Percentiles rank a stretch among this genome's conserved stretches.
Conservation (phyloP, 2,797 vertebrate species). For the Platalea minor region DNA sequence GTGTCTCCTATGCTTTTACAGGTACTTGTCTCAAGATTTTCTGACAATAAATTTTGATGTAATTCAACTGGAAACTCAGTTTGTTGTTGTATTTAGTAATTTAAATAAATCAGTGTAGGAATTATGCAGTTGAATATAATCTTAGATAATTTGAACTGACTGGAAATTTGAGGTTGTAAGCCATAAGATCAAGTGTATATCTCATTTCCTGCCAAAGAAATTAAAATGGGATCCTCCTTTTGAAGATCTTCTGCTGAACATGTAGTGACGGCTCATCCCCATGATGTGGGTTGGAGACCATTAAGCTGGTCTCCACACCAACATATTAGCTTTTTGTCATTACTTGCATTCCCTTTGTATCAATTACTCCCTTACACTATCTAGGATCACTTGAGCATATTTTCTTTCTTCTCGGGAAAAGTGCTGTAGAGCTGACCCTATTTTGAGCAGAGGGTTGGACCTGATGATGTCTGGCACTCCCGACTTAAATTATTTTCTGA, state of each 20-base stretch:
- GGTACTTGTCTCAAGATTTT: background rate
- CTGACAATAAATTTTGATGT: background rate
- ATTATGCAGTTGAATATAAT: background rate
- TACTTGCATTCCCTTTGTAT: background rate
- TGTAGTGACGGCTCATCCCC: background rate
- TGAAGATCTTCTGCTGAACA: background rate
- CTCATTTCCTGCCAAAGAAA: background rate
- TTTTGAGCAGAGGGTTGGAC: background rate
- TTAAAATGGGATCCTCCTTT: background rate
- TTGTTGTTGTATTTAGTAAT: background rate
- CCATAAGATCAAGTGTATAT: background rate
- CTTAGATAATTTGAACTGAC: background rate
- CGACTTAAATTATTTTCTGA: background rate
- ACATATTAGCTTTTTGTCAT: background rate
- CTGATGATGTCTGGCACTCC: background rate
- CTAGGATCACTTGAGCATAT: background rate
- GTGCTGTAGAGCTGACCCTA: background rate
- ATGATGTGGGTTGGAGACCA: background rate
- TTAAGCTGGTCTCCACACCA: background rate
- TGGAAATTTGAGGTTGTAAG: background rate
- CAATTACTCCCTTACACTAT: background rate
- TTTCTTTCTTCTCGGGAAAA: background rate
- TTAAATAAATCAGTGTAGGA: background rate
- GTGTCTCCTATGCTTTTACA: background rate
- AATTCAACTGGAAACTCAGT: background rate